These are phyloP conservation scores for Mactromeris polynyma DNA, from an alignment of 2,888 invertebrate genomes.

Conservation along the genomic window DNA sequence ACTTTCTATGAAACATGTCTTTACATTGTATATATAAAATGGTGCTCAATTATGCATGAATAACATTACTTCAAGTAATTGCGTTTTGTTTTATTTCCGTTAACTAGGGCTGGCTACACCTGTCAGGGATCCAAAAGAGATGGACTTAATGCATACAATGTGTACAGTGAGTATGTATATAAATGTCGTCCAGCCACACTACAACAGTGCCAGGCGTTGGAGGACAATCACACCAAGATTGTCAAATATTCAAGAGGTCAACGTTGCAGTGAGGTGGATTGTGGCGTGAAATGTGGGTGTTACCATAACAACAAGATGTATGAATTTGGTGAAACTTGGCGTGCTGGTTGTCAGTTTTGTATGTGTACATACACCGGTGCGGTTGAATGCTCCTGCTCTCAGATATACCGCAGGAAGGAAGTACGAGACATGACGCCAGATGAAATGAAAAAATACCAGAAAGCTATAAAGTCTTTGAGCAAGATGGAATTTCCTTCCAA, in stretches of 20 bases:
- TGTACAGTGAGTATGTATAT: constrained; percentile 80
- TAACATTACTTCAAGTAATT: too few species aligned
- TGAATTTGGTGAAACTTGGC: constrained; percentile 76
- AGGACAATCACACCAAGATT: constrained; percentile 74
- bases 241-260: constrained; percentile 82
- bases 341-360: constrained; percentile 80
- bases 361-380: constrained; percentile 77
- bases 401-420: constrained; percentile 80
- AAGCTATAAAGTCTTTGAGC: constrained; percentile 78
- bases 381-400: constrained; percentile 76
- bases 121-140: constrained; percentile 83
- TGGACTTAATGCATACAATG: constrained; percentile 81
- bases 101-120: constrained; percentile 82
- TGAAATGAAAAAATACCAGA: constrained; percentile 82
- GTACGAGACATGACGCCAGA: constrained; percentile 82
- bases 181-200: constrained; percentile 80
- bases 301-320: constrained; percentile 79
- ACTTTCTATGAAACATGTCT: too few species aligned
- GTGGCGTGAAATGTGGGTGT: constrained; percentile 83
- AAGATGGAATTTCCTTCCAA: constrained; percentile 77
- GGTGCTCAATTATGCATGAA: too few species aligned
- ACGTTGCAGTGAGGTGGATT: constrained; percentile 80
- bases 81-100: background rate
- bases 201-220: constrained; percentile 80
- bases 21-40: too few species aligned